phyloP scores from a whole-genome alignment of 2,797 vertebrate species.

The Acestrorhynchus altus region DNA sequence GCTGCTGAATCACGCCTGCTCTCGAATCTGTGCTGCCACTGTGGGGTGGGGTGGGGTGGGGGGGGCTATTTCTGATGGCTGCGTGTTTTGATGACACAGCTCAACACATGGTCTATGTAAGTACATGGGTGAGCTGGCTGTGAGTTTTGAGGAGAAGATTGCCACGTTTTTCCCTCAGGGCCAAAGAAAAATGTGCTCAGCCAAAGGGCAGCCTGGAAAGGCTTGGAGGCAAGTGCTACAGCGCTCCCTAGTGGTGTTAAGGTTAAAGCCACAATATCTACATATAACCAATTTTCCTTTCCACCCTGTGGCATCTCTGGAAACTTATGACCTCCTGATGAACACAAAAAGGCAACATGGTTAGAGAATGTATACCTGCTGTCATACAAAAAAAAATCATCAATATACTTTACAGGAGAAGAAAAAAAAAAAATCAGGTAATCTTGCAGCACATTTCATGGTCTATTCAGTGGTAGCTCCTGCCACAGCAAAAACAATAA shows the following conservation, averaged over 20 bases:
- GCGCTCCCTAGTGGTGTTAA: not conserved
- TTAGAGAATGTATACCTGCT: no score
- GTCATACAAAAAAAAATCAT: no score
- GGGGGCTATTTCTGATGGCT: conserved; percentile 39
- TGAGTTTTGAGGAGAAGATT: not conserved
- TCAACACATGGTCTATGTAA: conserved; percentile 1
- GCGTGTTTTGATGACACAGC: conserved; percentile 44
- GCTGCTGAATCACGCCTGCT: conserved; percentile 55
- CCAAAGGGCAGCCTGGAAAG: not conserved
- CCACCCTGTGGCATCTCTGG: no score
- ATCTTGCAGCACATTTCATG: no score
- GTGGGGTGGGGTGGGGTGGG: not conserved
- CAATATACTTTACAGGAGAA: no score
- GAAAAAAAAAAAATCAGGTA: no score
- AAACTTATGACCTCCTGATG: no score
- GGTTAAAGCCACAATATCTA: no score
- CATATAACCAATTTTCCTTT: no score
- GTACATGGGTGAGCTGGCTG: conserved; percentile 2
- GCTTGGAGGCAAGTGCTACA: not conserved
- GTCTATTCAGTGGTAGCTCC: no score
- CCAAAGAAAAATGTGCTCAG: not conserved
- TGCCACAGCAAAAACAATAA: no score
- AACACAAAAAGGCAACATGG: no score
- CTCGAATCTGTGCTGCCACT: conserved; percentile 28
- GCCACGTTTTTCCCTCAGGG: not conserved